phyloP scores from a whole-genome alignment of 2,113 vertebrate genomes.

The Maccullochella peelii region DNA sequence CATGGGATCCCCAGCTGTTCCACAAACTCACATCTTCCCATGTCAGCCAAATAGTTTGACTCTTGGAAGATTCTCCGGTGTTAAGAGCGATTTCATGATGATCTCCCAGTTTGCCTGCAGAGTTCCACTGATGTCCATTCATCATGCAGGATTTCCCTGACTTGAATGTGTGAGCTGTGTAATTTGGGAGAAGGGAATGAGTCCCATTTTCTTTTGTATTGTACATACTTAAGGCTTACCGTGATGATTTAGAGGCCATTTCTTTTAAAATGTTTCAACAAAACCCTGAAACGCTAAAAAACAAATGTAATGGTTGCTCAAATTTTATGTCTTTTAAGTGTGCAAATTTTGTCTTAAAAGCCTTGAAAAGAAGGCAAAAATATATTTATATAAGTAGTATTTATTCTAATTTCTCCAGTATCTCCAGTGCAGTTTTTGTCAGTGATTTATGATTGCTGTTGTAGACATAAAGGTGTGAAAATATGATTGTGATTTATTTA shows the following conservation, averaged over 20 bases:
- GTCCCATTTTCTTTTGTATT: neutral
- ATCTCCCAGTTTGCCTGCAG: conserved; percentile 30
- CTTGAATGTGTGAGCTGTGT: neutral
- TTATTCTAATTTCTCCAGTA: neutral
- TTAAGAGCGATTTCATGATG: conserved; percentile 49
- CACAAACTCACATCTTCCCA: conserved; percentile 17
- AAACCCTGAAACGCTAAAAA: neutral
- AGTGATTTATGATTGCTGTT: neutral
- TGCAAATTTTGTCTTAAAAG: no score
- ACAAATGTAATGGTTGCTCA: neutral
- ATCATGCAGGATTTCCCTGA: conserved; percentile 2
- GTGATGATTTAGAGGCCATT: neutral
- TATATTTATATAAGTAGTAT: neutral
- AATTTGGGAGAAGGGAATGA: neutral
- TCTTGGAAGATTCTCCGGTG: conserved; percentile 44
- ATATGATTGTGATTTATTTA: neutral
- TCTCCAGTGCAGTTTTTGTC: neutral
- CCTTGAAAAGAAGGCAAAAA: neutral
- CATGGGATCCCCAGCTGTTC: conserved; percentile 50
- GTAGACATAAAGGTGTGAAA: neutral
- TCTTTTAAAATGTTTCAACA: neutral
- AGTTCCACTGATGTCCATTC: neutral
- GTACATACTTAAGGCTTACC: neutral
- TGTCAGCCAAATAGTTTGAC: conserved; percentile 51
- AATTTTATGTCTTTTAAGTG: neutral